Evolutionary conservation across 2,888 invertebrate species (phyloP).

Genomic region (Stenurella melanura): DNA sequence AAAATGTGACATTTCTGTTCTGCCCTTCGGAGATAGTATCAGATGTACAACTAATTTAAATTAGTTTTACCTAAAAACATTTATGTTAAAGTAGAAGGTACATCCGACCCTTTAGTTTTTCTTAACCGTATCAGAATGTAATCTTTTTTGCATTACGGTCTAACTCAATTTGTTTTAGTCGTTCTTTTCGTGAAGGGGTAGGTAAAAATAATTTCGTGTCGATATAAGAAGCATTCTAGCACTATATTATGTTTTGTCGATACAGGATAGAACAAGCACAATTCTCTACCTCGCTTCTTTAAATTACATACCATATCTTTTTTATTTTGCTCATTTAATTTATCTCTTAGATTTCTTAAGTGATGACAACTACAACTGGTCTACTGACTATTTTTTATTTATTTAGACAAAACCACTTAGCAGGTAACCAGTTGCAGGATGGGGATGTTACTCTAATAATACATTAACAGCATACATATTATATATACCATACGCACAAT

Average conservation of each 20-base stretch:
- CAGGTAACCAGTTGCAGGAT: too few species aligned
- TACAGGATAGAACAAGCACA: background rate
- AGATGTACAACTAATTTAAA: conserved; percentile 24
- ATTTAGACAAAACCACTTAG: too few species aligned
- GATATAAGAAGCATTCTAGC: background rate
- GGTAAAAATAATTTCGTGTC: background rate
- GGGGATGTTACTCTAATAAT: too few species aligned
- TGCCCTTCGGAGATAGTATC: background rate
- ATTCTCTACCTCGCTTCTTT: too few species aligned
- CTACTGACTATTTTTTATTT: too few species aligned
- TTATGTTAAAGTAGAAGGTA: background rate
- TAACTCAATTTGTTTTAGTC: conserved; percentile 11
- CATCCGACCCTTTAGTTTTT: background rate
- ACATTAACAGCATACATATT: too few species aligned
- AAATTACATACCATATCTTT: too few species aligned
- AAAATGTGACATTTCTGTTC: conserved; percentile 17
- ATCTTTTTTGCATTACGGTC: conserved; percentile 11
- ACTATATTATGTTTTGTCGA: background rate
- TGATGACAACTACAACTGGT: too few species aligned
- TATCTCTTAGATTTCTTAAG: too few species aligned
- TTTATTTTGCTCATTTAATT: too few species aligned
- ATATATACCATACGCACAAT: too few species aligned
- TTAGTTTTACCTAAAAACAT: conserved; percentile 14
- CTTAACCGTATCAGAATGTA: background rate
- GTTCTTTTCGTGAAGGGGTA: background rate